Evolutionary conservation across 2,113 vertebrate species (phyloP), one percentile per base, ranked within the genome.

Genomic region (Psilopogon haemacephalus): DNA sequence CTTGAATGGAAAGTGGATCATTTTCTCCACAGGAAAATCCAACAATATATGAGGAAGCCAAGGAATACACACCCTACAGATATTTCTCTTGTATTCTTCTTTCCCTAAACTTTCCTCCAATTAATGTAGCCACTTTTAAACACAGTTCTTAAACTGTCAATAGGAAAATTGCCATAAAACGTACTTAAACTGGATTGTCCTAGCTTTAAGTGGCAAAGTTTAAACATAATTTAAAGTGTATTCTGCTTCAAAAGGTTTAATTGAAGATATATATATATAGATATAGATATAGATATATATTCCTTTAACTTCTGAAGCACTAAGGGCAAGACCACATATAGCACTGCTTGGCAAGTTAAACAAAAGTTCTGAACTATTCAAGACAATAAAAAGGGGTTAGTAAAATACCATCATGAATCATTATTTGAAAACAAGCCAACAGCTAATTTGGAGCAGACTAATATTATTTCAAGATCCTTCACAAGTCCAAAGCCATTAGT

Each of bases 371-470:
- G 62, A 96, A 91, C 83, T 75, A 92, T 82, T 84, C 62, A 89
- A 90, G 89, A 90, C 72, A 95, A 91, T 89, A 74, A 42, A 94
- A 93, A 81, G 86, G 52, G 40, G 59, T 95, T 92, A 88, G 82
- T 71, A 87, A 89, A 95, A 96, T 77, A 93, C 56, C 71, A 94
- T 54, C 83, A 93, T 96, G 96, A 97, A 93, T 96, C 94, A 97
- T 38, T 82, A 83, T 73, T 81, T 97, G 96, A 97, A 94, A 94
- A 91, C 26, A 90, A 90, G 95, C 96, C 96, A 97, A 85, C 67
- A 89, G 56, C 60, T 96, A 89, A 94, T 95, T 89, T 94, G 71
- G 82, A 96, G 63, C 88, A 97, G 88, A 79, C 73, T 92, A 93
- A 92, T 88, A 92, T 84, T 92, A 95, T 91, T 93, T 91, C 93